Evolutionary conservation across 2,888 invertebrate species (phyloP), one percentile per base, ranked within the genome.

Genomic region (Drosophila picticornis): DNA sequence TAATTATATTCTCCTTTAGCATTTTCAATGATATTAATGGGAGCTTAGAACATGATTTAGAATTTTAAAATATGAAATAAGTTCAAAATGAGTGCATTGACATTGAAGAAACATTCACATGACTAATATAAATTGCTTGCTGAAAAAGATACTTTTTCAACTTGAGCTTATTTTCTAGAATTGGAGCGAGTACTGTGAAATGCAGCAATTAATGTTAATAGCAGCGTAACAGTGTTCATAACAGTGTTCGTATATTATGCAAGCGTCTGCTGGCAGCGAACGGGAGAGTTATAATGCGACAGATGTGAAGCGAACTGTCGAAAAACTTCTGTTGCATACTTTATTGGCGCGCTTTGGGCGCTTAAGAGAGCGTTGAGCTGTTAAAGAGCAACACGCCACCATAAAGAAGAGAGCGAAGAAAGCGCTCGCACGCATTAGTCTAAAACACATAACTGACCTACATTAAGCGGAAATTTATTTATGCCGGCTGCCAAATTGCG

Each of bases 401-500:
- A 32, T 40, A 51, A n/a, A 16, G 25, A 32, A 25, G n/a, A 27
- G 36, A 60, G 46, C 16, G 31, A 48, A 55, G 48, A 50, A 50
- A 36, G 19, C 59, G 43, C 55, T 43, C 55, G 22, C 22, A 22
- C 16, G 46, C 16, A 46, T 46, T 46, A 25, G 25, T 75, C 66
- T 56, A 70, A 77, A 64, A 53, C 78, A 75, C 81, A 89, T 75
- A 76, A 87, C 90, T 90, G 90, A 90, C 90, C 90, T 90, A 90
- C 90, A 90, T 90, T 81, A 91, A 89, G 75, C 73, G 68, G 70
- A 89, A 90, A 90, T 84, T 79, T 89, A 88, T 89, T 90, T 90
- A 89, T 81, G 88, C 90, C 84, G 90, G 83, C 84, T 87, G 89
- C 88, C 90, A 90, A 86, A 88, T 90, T 90, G 78, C 72, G 74